Conservation (phyloP, 2,113 vertebrate species). For the Aviceda subcristata region DNA sequence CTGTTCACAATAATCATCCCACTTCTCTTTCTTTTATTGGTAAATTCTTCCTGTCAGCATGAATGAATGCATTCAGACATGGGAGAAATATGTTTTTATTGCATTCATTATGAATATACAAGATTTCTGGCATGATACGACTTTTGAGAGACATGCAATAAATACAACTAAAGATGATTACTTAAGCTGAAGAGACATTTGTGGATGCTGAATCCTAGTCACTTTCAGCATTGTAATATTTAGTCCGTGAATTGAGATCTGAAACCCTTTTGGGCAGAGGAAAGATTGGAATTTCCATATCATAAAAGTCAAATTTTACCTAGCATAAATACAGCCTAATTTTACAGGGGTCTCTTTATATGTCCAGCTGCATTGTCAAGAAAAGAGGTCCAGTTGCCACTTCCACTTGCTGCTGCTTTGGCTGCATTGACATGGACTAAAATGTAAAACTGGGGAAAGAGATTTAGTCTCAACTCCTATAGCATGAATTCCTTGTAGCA, state of each 20-base stretch:
- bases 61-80: background rate
- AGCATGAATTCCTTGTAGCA: slow-evolving; percentile 23
- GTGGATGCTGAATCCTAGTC: background rate
- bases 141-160: background rate
- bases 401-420: background rate
- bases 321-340: background rate
- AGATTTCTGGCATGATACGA: background rate
- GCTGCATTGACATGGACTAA: background rate
- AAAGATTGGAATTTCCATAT: background rate
- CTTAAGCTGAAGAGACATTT: background rate
- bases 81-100: background rate
- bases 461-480: background rate
- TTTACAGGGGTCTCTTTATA: background rate
- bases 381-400: background rate
- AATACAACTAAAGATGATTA: background rate
- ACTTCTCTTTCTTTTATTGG: background rate
- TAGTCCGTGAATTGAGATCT: background rate
- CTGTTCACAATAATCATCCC: background rate
- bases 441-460: background rate
- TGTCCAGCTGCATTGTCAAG: background rate
- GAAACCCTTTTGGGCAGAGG: background rate
- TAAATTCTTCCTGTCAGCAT: slow-evolving; percentile 11
- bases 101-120: slow-evolving; percentile 7
- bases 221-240: background rate
- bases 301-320: background rate